These are phyloP conservation scores for Pelobates cultripes DNA, from an alignment of 2,797 vertebrate genomes.

Conservation along the genomic window DNA sequence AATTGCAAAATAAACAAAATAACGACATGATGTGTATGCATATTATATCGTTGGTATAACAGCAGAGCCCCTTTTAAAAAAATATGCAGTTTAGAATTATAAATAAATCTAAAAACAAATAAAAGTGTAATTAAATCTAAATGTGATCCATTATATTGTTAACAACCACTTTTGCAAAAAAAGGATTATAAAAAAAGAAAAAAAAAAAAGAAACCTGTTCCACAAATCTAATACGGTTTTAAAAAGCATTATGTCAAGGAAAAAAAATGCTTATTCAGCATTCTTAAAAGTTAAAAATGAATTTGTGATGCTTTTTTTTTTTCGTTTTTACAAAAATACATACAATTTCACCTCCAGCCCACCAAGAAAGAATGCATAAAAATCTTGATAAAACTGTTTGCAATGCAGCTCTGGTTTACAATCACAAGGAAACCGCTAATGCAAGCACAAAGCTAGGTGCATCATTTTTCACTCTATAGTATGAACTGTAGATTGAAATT, in stretches of 20 bases:
- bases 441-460: constrained; percentile 3
- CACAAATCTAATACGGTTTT: neutral
- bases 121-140: no score
- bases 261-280: neutral
- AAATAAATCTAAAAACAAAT: no score
- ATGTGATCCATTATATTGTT: no score
- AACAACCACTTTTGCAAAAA: no score
- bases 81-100: no score
- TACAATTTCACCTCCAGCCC: neutral
- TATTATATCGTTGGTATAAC: no score
- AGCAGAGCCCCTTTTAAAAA: no score
- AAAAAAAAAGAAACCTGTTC: no score
- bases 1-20: no score
- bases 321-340: neutral
- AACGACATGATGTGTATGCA: no score
- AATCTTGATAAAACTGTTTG: neutral
- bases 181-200: no score
- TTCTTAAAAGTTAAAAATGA: neutral
- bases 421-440: constrained; percentile 4
- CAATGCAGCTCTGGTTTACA: neutral
- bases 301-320: neutral
- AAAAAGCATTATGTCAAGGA: neutral
- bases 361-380: neutral
- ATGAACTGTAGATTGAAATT: constrained; percentile 1
- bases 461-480: constrained; percentile 7